A percentile compares a stretch with the other conserved stretches of the same genome.
phyloP scores from a whole-genome alignment of 2,888 invertebrate genomes.

The Calephelis perditalis region DNA sequence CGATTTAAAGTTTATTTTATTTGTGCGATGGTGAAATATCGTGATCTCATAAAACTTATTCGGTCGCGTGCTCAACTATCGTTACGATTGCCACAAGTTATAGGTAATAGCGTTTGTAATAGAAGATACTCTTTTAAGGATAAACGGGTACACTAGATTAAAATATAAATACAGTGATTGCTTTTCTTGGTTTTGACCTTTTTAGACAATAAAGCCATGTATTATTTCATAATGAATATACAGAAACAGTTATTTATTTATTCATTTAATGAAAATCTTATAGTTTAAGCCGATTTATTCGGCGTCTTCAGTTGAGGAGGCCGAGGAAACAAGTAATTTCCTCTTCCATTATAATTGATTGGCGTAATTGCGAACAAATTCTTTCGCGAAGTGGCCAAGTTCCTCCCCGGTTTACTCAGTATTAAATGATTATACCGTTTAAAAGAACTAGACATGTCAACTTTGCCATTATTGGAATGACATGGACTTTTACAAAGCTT shows the following conservation, averaged over 20 bases:
- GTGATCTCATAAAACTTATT: conserved; percentile 48
- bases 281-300: conserved; percentile 2
- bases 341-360: conserved; percentile 74
- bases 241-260: no score
- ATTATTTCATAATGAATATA: no score
- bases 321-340: conserved; percentile 71
- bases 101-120: conserved; percentile 19
- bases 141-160: conserved; percentile 3
- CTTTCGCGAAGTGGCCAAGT: conserved; percentile 50
- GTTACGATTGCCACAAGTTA: conserved; percentile 31
- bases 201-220: background rate
- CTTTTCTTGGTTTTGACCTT: background rate
- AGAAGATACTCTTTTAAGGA: background rate
- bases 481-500: conserved; percentile 8
- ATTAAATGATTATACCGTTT: conserved; percentile 18
- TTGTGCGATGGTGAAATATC: conserved; percentile 31
- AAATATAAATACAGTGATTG: conserved; percentile 11
- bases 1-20: conserved; percentile 23
- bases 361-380: conserved; percentile 70
- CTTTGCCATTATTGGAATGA: conserved; percentile 12
- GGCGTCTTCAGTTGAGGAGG: conserved; percentile 45
- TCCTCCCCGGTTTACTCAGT: conserved; percentile 21
- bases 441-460: conserved; percentile 12
- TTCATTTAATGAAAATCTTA: background rate
- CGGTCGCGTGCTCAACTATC: conserved; percentile 54